Base-by-base conservation (phyloP, 2,797 vertebrate species). In the Mus spretus region DNA sequence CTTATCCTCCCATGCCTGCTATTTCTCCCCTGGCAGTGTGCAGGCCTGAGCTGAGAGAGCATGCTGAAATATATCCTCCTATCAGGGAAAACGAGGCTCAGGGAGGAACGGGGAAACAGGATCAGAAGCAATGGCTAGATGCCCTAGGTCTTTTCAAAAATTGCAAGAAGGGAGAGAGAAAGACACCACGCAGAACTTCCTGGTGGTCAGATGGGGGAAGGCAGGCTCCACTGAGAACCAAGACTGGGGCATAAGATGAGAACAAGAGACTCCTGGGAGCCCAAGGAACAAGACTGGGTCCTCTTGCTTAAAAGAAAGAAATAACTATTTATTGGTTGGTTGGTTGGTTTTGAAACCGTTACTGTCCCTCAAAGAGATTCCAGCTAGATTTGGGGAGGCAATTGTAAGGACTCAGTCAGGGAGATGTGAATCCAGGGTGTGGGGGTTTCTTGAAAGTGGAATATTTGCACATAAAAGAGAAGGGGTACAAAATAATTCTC, bases 361-460 rank as follows among this genome's bases (percentile, higher is more conserved):
- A 80, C 15, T 89, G 80, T 34, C 40, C 81, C 31, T 96, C 70
- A 93, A 97, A 97, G 96, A 93, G 26, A 57, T 79, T 89, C 90
- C 91, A 96, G 63, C 67, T 34, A 44, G 79, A 78, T 82, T 75
- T 84, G 82, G 47, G 88, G 89, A 92, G 89, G 75, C 6, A 19
- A n/a, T 9, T 12, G 37, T 28, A 72, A 83, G 44, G 53, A 82
- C 20, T 28, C 20, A 79, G 24, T 85, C 19, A 40, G 2, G 40
- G 50, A 57, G n/a, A 79, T 53, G n/a, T 63, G 44, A 24, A 20
- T 20, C 81, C 1, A 74, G 65, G 90, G 28, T 31, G 57, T 24
- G 72, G 70, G 72, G 78, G 20, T 81, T 50, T 90, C 93, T 90
- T 81, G 92, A 89, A 95, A 95, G 94, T 14, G 19, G 3, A 11